A percentile compares a stretch with the other conserved stretches of the same genome.
Conservation (phyloP, 2,113 vertebrate genomes). For the Petromus typicus region DNA sequence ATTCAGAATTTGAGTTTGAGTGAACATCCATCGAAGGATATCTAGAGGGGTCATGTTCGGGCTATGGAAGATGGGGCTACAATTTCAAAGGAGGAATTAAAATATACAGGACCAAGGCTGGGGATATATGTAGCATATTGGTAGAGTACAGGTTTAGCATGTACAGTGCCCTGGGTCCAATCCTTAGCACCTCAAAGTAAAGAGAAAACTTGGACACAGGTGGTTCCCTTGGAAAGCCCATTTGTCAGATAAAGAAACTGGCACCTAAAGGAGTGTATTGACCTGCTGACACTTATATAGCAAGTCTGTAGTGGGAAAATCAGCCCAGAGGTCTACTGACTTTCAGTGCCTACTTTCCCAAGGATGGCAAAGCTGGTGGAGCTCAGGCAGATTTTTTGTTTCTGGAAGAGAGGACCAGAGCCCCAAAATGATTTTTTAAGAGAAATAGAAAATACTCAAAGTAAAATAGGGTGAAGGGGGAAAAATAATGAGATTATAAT, state of each 20-base stretch:
- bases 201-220: neutral
- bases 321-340: neutral
- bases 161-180: neutral
- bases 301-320: neutral
- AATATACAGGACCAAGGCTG: neutral
- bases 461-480: no score
- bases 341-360: neutral
- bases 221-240: neutral
- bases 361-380: neutral
- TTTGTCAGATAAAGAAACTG: neutral
- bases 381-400: neutral
- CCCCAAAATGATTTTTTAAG: neutral
- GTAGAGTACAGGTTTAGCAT: neutral
- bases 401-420: neutral
- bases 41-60: neutral
- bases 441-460: no score
- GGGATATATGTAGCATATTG: neutral
- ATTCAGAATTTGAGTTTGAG: neutral
- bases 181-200: neutral
- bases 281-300: neutral
- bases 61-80: neutral
- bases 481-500: no score
- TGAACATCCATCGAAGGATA: neutral
- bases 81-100: conserved; percentile 40
- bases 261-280: neutral